Conservation (phyloP, 2,113 vertebrate species). For the Bubo blakistoni region DNA sequence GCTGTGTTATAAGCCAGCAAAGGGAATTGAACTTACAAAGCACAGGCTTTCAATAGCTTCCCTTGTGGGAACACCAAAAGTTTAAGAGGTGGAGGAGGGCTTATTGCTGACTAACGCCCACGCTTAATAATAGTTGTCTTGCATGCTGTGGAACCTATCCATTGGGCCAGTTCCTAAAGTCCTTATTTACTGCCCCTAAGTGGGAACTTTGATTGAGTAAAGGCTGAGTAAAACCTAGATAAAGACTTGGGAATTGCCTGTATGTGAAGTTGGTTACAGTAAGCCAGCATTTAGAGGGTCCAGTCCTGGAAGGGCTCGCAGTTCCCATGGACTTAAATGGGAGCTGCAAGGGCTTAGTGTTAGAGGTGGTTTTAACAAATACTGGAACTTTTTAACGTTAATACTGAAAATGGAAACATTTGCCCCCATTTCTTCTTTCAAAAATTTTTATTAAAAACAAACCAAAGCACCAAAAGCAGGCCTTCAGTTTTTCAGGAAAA, state of each 20-base stretch:
- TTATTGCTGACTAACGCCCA: constrained; percentile 51
- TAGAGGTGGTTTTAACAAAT: neutral
- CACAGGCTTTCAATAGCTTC: constrained; percentile 62
- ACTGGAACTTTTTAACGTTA: neutral
- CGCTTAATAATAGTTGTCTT: constrained; percentile 45
- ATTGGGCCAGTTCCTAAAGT: constrained; percentile 28
- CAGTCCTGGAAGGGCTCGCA: neutral
- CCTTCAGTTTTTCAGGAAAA: neutral
- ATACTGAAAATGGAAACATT: neutral
- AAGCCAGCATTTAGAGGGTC: neutral
- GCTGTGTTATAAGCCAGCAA: constrained; percentile 73
- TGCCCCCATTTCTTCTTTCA: neutral
- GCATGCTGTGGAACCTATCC: constrained; percentile 30
- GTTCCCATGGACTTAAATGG: neutral
- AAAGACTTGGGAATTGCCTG: neutral
- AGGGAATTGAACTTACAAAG: constrained; percentile 70
- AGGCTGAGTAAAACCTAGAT: constrained; percentile 46
- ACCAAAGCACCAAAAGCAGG: neutral
- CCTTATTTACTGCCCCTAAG: constrained; percentile 49
- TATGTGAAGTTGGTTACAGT: neutral
- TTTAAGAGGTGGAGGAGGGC: constrained; percentile 66
- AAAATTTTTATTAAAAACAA: neutral
- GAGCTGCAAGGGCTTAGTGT: neutral
- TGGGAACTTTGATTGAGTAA: constrained; percentile 29
- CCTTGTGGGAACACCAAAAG: constrained; percentile 71